Conservation (phyloP, 2,888 invertebrate genomes). For the Leptura quadrifasciata region DNA sequence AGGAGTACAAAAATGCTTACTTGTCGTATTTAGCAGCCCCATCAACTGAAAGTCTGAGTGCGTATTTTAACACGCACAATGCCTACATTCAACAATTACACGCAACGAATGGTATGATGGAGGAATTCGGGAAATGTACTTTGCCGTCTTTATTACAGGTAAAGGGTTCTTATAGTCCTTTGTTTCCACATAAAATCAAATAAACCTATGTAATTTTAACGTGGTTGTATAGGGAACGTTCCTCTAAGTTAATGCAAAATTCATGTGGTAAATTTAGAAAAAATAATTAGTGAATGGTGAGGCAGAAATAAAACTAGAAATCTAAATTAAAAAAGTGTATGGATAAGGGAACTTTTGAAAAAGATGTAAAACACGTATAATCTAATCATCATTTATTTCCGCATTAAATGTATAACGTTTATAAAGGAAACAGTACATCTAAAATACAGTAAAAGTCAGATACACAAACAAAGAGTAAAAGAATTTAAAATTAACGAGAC, state of each 20-base stretch:
- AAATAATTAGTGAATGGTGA: too few relatives aligned
- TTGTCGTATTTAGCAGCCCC: constrained; percentile 85
- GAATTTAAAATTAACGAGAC: too few relatives aligned
- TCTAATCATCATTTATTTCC: too few relatives aligned
- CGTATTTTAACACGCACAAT: constrained; percentile 94
- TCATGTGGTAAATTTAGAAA: not conserved
- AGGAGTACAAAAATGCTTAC: constrained; percentile 91
- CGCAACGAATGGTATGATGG: constrained; percentile 94
- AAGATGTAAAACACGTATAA: too few relatives aligned
- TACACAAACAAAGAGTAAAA: too few relatives aligned
- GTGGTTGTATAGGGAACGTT: not conserved
- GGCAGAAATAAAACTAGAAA: too few relatives aligned
- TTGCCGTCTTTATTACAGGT: constrained; percentile 91
- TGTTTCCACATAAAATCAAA: not conserved
- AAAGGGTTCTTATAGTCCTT: constrained; percentile 29
- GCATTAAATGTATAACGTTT: too few relatives aligned
- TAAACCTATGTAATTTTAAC: not conserved
- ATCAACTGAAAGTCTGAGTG: constrained; percentile 82
- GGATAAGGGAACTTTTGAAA: too few relatives aligned
- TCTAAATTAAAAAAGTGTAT: too few relatives aligned
- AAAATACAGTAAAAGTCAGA: too few relatives aligned
- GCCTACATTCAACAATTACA: constrained; percentile 94
- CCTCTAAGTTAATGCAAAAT: not conserved
- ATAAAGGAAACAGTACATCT: too few relatives aligned
- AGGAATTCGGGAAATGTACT: constrained; percentile 90